Base-by-base conservation (phyloP, 2,113 vertebrate species). In the Triplophysa siluroides region DNA sequence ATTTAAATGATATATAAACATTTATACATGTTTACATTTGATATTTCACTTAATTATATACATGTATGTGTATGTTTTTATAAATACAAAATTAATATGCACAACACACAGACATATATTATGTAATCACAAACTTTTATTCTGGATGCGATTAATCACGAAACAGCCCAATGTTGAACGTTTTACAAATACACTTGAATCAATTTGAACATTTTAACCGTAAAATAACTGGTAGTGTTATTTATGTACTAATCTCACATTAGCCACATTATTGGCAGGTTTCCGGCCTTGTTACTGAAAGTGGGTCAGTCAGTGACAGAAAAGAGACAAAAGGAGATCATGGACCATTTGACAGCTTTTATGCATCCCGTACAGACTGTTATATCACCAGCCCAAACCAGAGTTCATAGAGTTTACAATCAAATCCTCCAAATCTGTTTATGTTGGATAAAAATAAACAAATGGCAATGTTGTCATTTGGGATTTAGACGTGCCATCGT, bases 301-400 rank as follows among this genome's bases (percentile, higher is more conserved):
- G 26, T 76, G 58, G 73, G 73, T 63, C 60, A 50, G 58, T 26
- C 23, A 29, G 23, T n/a, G 21, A 63, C 38, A 62, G 72, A 41
- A 63, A 76, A 63, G 38, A 63, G 73, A 63, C 73, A 75, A 75
- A 63, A 75, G 60, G 41, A 62, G 60, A 63, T 47, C 73, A 29
- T 45, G 58, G 14, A 50, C 58, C 45, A 63, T 76, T 63, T 75
- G 58, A 9, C 56, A 43, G 38, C 50, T 21, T 73, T 73, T 62
- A 41, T 47, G 23, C 24, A 45, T 62, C 58, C 72, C 45, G 21
- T 61, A 33, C 1, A 38, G 69, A 41, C 5, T 16, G 38, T 63
- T 76, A 63, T 47, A 29, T 76, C 73, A 63, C 56, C 73, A 62
- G 41, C 23, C 60, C 11, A 63, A 63, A 23, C 7, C 50, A 1